These are phyloP conservation scores for Heliconius ismenius DNA, from an alignment of 2,888 invertebrate genomes.

Conservation along the genomic window DNA sequence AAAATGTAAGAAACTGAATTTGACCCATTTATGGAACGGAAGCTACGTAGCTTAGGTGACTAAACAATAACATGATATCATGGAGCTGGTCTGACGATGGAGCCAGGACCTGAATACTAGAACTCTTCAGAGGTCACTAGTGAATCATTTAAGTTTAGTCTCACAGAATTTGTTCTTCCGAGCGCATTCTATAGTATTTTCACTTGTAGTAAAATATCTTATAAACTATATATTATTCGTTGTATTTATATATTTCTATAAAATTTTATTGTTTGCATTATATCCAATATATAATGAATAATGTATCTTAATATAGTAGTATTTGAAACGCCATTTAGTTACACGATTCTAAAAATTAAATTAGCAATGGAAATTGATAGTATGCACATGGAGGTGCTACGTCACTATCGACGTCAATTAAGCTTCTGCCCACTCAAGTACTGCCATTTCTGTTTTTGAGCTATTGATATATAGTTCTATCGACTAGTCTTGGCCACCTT, in stretches of 20 bases:
- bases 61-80: too few species aligned
- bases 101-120: too few species aligned
- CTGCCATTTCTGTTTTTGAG: background rate
- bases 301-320: background rate
- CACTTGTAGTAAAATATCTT: too few species aligned
- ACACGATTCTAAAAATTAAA: background rate
- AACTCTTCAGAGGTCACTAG: too few species aligned
- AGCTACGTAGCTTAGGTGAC: too few species aligned
- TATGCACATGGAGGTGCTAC: background rate
- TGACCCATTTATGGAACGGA: too few species aligned
- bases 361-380: background rate
- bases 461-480: background rate
- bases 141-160: too few species aligned
- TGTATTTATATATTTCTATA: background rate
- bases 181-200: too few species aligned
- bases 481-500: background rate
- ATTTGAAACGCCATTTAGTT: background rate
- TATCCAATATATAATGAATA: background rate
- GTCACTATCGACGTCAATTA: conserved; percentile 8
- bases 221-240: too few species aligned
- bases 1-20: too few species aligned
- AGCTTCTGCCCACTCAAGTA: background rate
- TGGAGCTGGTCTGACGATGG: too few species aligned
- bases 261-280: background rate
- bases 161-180: too few species aligned